These are phyloP conservation scores for Phalacrocorax aristotelis DNA, from an alignment of 2,113 vertebrate genomes.

Conservation along the genomic window DNA sequence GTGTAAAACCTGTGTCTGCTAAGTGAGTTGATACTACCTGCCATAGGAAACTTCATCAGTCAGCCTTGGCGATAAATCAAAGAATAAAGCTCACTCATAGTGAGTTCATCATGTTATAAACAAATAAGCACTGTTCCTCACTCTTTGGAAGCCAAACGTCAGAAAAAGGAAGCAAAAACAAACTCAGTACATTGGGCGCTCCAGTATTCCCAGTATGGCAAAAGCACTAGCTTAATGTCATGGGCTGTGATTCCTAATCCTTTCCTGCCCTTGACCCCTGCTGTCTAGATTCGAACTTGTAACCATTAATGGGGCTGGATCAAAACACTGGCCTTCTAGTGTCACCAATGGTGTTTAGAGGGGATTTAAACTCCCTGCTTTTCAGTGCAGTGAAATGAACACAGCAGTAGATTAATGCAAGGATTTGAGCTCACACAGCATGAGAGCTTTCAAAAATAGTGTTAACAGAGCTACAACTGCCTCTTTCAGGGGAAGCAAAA, in stretches of 20 bases:
- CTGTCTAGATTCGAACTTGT: constrained; percentile 80
- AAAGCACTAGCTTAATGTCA: constrained; percentile 67
- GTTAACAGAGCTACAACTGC: constrained; percentile 77
- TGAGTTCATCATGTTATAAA: constrained; percentile 6
- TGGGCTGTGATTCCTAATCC: constrained; percentile 78
- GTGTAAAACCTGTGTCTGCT: neutral
- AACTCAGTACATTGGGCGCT: neutral
- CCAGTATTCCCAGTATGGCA: constrained; percentile 68
- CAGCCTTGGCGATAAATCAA: neutral
- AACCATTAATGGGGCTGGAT: constrained; percentile 76
- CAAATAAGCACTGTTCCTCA: neutral
- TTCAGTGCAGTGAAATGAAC: constrained; percentile 78
- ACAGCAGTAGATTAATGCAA: constrained; percentile 81
- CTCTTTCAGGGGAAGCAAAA: constrained; percentile 71
- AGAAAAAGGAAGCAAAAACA: constrained; percentile 51
- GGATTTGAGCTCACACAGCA: constrained; percentile 80
- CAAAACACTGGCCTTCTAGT: constrained; percentile 74
- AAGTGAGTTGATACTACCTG: neutral
- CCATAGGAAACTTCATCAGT: neutral
- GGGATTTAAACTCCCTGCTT: constrained; percentile 79
- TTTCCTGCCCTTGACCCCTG: constrained; percentile 78
- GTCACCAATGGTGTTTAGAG: constrained; percentile 74
- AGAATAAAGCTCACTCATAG: neutral
- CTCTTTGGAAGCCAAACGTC: constrained; percentile 36
- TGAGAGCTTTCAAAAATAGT: constrained; percentile 77